phyloP scores from a whole-genome alignment of 2,888 invertebrate species.

The Caenorhabditis angaria region DNA sequence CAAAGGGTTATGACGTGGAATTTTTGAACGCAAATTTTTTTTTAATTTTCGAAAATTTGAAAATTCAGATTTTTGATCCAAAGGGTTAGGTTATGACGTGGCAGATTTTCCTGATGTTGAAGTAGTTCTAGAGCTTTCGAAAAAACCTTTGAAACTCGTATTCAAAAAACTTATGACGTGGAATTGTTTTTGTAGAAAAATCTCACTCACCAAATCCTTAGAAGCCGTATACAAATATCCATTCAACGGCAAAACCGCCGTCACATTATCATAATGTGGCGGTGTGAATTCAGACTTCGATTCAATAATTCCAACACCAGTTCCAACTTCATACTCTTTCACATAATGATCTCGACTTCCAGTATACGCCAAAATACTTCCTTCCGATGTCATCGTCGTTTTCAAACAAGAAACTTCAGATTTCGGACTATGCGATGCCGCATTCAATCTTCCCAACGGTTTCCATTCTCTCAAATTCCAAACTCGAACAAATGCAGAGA shows the following conservation, averaged over 20 bases:
- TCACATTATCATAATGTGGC: slow-evolving; percentile 89
- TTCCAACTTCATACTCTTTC: slow-evolving; percentile 75
- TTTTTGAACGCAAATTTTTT: no score
- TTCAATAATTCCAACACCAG: slow-evolving; percentile 46
- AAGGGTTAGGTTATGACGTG: no score
- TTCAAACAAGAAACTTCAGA: slow-evolving; percentile 36
- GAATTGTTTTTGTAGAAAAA: no score
- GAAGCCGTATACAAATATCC: slow-evolving; percentile 83
- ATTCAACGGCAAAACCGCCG: slow-evolving; percentile 77
- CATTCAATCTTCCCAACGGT: slow-evolving; percentile 49
- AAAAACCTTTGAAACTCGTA: slow-evolving; percentile 9
- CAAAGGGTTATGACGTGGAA: no score
- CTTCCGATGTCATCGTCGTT: slow-evolving; percentile 79
- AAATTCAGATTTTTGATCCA: no score
- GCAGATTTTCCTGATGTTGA: no score
- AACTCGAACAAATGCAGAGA: slow-evolving; percentile 70
- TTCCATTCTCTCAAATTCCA: slow-evolving; percentile 78
- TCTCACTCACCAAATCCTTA: slow-evolving; percentile 79
- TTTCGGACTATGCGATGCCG: slow-evolving; percentile 51
- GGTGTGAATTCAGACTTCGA: slow-evolving; percentile 81
- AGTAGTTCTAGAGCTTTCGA: background rate
- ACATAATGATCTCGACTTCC: slow-evolving; percentile 88
- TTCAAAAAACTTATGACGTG: no score
- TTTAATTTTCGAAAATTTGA: no score
- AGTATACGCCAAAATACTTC: slow-evolving; percentile 78